Evolutionary conservation across 2,888 invertebrate species (phyloP).

Genomic region (Dryadula phaetusa): DNA sequence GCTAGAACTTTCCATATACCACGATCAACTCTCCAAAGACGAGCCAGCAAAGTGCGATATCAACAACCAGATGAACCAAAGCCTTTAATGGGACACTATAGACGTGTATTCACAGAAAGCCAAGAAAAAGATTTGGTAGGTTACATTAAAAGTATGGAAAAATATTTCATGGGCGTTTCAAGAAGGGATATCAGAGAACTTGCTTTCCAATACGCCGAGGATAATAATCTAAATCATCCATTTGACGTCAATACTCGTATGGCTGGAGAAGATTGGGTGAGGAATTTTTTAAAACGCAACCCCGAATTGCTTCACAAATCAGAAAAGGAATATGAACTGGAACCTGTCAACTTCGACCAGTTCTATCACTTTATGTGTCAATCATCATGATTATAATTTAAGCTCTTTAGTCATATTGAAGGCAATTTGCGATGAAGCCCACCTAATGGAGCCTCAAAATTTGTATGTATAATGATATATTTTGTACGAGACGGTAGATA

Average conservation of each 20-base stretch:
- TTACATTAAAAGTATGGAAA: conserved; percentile 80
- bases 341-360: conserved; percentile 80
- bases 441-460: conserved; percentile 62
- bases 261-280: conserved; percentile 82
- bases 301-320: conserved; percentile 73
- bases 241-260: conserved; percentile 77
- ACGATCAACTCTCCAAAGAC: conserved; percentile 76
- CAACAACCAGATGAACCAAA: conserved; percentile 75
- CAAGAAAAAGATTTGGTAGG: conserved; percentile 79
- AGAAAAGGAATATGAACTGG: conserved; percentile 69
- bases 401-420: conserved; percentile 45
- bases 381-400: conserved; percentile 64
- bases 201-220: conserved; percentile 81
- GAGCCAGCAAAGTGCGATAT: conserved; percentile 78
- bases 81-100: conserved; percentile 78
- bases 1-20: conserved; percentile 80
- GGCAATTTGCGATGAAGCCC: conserved; percentile 55
- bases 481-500: conserved; percentile 33
- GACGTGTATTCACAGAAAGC: conserved; percentile 78
- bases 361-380: conserved; percentile 82
- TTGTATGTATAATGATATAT: conserved; percentile 22
- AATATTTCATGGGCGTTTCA: conserved; percentile 79
- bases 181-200: conserved; percentile 76
- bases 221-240: conserved; percentile 73
- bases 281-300: conserved; percentile 78